Evolutionary conservation across 2,797 vertebrate species (phyloP).

Genomic region (Myotis daubentonii): DNA sequence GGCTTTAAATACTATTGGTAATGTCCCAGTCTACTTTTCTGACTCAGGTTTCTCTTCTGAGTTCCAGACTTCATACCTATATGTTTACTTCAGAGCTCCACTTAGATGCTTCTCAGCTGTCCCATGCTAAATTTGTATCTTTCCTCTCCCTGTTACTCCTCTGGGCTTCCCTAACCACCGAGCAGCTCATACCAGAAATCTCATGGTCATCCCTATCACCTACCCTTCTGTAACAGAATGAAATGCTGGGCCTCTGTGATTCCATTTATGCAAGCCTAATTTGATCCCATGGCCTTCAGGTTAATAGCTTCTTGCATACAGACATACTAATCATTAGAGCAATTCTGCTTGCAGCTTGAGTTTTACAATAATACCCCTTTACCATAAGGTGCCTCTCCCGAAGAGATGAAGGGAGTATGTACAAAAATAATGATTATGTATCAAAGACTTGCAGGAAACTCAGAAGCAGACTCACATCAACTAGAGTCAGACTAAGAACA

Average conservation of each 20-base stretch:
- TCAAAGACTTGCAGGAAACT: not conserved
- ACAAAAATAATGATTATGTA: not conserved
- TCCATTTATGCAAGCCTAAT: not conserved
- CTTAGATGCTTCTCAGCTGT: not conserved
- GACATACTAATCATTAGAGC: not conserved
- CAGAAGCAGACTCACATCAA: not conserved
- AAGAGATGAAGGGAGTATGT: not conserved
- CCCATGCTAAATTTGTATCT: not conserved
- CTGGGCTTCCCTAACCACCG: not conserved
- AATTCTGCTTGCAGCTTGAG: not conserved
- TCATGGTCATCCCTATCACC: not conserved
- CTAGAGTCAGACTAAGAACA: not conserved
- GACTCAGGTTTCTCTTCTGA: not conserved
- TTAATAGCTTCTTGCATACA: not conserved
- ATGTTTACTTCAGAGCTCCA: not conserved
- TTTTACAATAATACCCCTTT: not conserved
- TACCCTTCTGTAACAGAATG: not conserved
- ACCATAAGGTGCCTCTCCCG: not conserved
- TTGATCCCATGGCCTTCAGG: not conserved
- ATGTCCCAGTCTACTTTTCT: not conserved
- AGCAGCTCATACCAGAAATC: not conserved
- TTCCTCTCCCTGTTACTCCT: not conserved
- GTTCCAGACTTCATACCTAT: not conserved
- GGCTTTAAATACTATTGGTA: not conserved
- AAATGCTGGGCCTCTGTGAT: not conserved